Percentiles rank a stretch among this genome's conserved stretches.
These are phyloP conservation scores for Hylia prasina DNA, from an alignment of 2,113 vertebrate genomes.

Conservation along the genomic window DNA sequence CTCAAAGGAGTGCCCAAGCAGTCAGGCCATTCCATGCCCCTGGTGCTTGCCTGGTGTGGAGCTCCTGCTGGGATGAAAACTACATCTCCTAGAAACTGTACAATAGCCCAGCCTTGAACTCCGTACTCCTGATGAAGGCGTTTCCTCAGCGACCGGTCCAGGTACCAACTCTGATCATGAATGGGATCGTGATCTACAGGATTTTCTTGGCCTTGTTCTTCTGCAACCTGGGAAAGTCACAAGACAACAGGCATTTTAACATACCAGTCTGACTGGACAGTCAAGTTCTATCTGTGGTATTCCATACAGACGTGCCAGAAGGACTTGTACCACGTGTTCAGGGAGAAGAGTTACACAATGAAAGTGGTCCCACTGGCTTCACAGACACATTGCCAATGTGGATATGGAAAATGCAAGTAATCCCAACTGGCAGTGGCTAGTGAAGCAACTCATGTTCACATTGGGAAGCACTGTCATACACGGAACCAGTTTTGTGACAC, in stretches of 20 bases:
- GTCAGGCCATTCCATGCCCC: background rate
- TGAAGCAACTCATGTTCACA: background rate
- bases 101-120: constrained; percentile 82
- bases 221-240: constrained; percentile 68
- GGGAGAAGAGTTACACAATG: background rate
- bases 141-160: constrained; percentile 72
- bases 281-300: accelerated
- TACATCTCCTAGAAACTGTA: constrained; percentile 81
- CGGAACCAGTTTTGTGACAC: background rate
- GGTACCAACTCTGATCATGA: constrained; percentile 82
- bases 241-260: background rate
- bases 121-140: constrained; percentile 78
- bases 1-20: background rate
- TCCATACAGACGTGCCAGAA: accelerated
- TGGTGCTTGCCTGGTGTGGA: constrained; percentile 74
- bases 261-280: background rate
- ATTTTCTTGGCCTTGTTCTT: constrained; percentile 81
- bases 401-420: background rate
- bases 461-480: accelerated
- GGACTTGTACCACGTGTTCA: accelerated
- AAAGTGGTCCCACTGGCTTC: background rate
- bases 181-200: constrained; percentile 79
- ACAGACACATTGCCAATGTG: too few relatives aligned
- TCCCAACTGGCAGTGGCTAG: background rate
- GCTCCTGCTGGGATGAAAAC: constrained; percentile 83